Base-by-base conservation (phyloP, 2,113 vertebrate species). In the Urocolius indicus region DNA sequence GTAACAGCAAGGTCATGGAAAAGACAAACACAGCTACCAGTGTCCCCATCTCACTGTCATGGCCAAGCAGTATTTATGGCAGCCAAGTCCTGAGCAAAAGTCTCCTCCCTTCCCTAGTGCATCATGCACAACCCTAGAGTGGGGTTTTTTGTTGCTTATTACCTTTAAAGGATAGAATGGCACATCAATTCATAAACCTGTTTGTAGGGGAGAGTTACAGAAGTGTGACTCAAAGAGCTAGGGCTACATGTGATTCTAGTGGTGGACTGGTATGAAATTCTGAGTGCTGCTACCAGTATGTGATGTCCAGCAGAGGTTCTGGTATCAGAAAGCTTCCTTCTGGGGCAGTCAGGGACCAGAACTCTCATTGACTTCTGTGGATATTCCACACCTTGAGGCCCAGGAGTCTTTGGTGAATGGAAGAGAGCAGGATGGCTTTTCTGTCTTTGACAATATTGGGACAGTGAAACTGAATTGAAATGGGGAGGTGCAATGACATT, bases 1-100 rank as follows among this genome's bases (percentile, higher is more conserved):
- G 49, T 52, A 86, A 41, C 87, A 90, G 71, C 89, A 96, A 97
- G 94, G 95, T 93, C 91, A 91, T 13, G 38, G 74, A 46, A 86
- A 88, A 95, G 61, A 38, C 89, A 94, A 89, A 85, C 43, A 24
- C 7, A 48, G 19, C 65, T 34, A 68, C 43, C 8, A 10, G 46
- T 11, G 30, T 79, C 49, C 58, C 75, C 63, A 20, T 12, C 62
- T 54, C 74, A 63, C 32, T 2, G 0, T 4, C 2, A 13, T 7
- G 10, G 49, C 66, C 32, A 4, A 0, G 1, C 14, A 22, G 36
- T 58, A 58, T 20, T 84, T 41, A 18, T 30, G 41, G 49, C 24
- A 91, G 46, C 27, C 62, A 52, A 18, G n/a, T 21, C 61, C 29
- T 34, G 29, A 81, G 26, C 38, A 17, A 29, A 38, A 83, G 71